Evolutionary conservation across 23 tunicate genomes (phyloP).

Genomic region (Oikopleura albicans): DNA sequence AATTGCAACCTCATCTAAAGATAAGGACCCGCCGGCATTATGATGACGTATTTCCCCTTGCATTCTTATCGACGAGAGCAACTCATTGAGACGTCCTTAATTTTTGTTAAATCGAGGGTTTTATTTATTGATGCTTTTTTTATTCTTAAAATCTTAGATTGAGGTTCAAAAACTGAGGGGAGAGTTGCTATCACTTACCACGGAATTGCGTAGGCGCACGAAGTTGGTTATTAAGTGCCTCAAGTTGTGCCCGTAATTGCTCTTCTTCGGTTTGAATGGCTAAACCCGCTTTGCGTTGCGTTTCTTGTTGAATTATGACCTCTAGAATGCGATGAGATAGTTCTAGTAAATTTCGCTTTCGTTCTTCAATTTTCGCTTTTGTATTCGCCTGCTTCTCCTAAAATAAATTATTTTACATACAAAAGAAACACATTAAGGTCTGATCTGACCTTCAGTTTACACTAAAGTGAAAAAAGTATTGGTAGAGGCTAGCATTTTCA

Average conservation of each 20-base stretch:
- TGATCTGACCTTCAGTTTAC: no score
- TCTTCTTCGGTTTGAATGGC: conserved; percentile 96
- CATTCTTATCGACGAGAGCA: conserved; percentile 74
- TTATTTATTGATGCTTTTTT: no score
- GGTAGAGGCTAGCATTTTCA: no score
- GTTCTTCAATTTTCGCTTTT: conserved; percentile 54
- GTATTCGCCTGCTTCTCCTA: conserved; percentile 37
- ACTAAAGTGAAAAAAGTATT: no score
- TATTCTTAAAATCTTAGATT: no score
- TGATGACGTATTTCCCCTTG: conserved; percentile 27
- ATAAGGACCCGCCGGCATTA: neutral
- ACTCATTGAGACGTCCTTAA: conserved; percentile 76
- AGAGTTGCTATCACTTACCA: conserved; percentile 22
- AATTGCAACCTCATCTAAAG: conserved; percentile 55
- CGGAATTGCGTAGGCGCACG: conserved; percentile 63
- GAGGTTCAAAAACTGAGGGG: no score
- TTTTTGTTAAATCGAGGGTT: no score
- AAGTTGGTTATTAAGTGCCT: conserved; percentile 36
- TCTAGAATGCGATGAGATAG: conserved; percentile 51
- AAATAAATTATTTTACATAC: neutral
- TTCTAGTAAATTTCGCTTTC: conserved; percentile 53
- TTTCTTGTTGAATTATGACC: conserved; percentile 72
- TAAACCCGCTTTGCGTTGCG: conserved; percentile 55
- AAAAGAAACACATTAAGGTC: no score
- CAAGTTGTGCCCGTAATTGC: conserved; percentile 53